phyloP scores from a whole-genome alignment of 2,113 vertebrate species.

The Origma solitaria region DNA sequence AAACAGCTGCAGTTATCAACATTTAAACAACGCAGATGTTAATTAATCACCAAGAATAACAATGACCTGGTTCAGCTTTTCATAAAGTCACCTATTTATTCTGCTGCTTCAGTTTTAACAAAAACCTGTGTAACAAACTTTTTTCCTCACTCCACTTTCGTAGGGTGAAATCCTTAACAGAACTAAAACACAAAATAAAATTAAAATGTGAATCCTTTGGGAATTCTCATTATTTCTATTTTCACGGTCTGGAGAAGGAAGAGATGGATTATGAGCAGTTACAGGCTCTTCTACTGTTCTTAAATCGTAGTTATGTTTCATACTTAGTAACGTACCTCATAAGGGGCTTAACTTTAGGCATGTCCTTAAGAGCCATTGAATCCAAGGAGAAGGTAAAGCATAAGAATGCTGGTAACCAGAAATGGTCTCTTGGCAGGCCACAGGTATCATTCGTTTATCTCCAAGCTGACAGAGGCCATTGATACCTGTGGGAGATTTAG shows the following conservation, averaged over 20 bases:
- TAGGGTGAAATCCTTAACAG: neutral
- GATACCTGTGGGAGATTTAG: neutral
- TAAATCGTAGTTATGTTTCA: slow-evolving; percentile 1
- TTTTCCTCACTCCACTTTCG: neutral
- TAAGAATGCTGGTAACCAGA: neutral
- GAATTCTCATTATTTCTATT: neutral
- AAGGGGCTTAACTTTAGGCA: neutral
- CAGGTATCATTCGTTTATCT: neutral
- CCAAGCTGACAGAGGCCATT: neutral
- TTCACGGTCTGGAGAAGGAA: neutral
- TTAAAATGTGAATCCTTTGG: neutral
- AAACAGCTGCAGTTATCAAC: neutral
- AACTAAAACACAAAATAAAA: neutral
- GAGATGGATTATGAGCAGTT: neutral
- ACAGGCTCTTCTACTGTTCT: neutral
- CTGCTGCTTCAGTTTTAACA: neutral
- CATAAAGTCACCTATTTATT: neutral
- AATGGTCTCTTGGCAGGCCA: neutral
- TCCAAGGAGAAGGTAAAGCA: neutral
- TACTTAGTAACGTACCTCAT: neutral
- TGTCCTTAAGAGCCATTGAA: neutral
- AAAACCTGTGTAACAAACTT: neutral
- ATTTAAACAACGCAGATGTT: neutral
- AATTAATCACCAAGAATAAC: neutral
- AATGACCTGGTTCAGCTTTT: neutral